Evolutionary conservation across 1,140 invertebrate genomes (phyloP).

Genomic region (Zaprionus ornatus): DNA sequence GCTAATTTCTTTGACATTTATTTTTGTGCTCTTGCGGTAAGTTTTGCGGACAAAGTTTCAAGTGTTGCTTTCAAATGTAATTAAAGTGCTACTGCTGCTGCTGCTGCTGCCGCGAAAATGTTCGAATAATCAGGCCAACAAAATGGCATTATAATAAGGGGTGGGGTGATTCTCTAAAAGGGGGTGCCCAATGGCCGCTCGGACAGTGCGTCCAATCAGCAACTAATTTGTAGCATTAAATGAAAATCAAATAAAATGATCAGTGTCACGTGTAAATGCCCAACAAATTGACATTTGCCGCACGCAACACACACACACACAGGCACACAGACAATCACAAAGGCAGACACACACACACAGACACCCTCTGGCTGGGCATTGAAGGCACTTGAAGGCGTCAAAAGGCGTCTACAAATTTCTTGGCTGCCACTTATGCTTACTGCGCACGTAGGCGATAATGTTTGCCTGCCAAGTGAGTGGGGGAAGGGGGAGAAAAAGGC

Average conservation of each 20-base stretch:
- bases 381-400: slow-evolving; percentile 35
- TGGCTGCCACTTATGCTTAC: slow-evolving; percentile 57
- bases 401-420: slow-evolving; percentile 43
- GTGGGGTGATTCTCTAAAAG: not conserved
- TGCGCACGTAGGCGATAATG: slow-evolving; percentile 81
- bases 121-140: slow-evolving; percentile 57
- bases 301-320: slow-evolving; percentile 20
- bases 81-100: slow-evolving; percentile 58
- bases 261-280: slow-evolving; percentile 81
- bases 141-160: slow-evolving; percentile 38
- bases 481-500: not conserved
- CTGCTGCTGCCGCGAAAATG: slow-evolving; percentile 45
- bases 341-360: not conserved
- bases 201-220: slow-evolving; percentile 48
- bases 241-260: slow-evolving; percentile 83
- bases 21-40: slow-evolving; percentile 77
- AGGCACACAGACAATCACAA: slow-evolving; percentile 11
- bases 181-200: not conserved
- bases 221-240: slow-evolving; percentile 79
- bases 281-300: slow-evolving; percentile 78
- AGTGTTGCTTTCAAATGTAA: slow-evolving; percentile 80
- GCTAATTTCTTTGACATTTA: slow-evolving; percentile 72
- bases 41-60: slow-evolving; percentile 74
- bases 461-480: slow-evolving; percentile 72
- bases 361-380: slow-evolving; percentile 19